Conservation (phyloP, 1,140 invertebrate species). For the Teleogryllus occipitalis region DNA sequence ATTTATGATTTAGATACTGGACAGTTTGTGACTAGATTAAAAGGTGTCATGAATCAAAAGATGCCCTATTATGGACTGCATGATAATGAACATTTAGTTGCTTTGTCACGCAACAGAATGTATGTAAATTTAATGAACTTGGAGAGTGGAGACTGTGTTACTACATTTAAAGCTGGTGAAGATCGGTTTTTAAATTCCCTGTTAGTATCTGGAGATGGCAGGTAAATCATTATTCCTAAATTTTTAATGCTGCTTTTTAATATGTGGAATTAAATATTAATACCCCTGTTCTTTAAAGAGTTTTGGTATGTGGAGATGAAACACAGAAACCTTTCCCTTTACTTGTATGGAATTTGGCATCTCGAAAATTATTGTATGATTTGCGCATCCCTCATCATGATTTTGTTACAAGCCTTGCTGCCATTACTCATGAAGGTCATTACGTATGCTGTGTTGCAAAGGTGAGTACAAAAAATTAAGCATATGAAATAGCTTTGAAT, state of each 20-base stretch:
- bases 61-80: slow-evolving; percentile 83
- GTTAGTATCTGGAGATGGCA: slow-evolving; percentile 76
- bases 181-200: slow-evolving; percentile 82
- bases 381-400: slow-evolving; percentile 80
- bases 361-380: slow-evolving; percentile 76
- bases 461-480: slow-evolving; percentile 28
- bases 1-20: slow-evolving; percentile 72
- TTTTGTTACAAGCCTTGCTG: slow-evolving; percentile 72
- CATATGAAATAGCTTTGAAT: too few species aligned
- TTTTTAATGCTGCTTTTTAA: not conserved
- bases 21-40: slow-evolving; percentile 58
- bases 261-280: not conserved
- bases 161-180: slow-evolving; percentile 80
- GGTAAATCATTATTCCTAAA: slow-evolving; percentile 36
- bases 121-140: slow-evolving; percentile 85
- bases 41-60: slow-evolving; percentile 85
- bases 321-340: slow-evolving; percentile 84
- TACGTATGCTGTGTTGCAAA: slow-evolving; percentile 51
- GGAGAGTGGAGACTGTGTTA: slow-evolving; percentile 71
- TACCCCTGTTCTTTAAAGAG: slow-evolving; percentile 38
- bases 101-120: slow-evolving; percentile 77
- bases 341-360: slow-evolving; percentile 77
- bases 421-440: slow-evolving; percentile 76
- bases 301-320: slow-evolving; percentile 83
- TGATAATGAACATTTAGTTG: slow-evolving; percentile 66